These are phyloP conservation scores for Phoeniculus purpureus DNA, from an alignment of 2,797 vertebrate species.

Conservation along the genomic window DNA sequence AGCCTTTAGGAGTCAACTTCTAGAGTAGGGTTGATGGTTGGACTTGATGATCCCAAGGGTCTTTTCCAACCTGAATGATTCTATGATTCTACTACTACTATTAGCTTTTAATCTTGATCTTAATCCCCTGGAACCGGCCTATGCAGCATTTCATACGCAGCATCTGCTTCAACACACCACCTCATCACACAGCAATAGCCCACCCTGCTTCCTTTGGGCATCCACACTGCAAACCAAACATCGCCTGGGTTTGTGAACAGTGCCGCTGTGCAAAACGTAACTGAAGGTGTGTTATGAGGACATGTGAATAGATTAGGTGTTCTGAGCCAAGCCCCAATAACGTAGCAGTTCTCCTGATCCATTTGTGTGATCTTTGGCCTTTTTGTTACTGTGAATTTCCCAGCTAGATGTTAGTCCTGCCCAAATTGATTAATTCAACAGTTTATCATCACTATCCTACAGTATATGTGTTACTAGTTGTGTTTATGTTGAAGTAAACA, in stretches of 20 bases:
- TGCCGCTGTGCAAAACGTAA: constrained; percentile 39
- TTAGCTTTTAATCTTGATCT: constrained; percentile 23
- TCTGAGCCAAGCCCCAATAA: constrained; percentile 66
- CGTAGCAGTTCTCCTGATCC: constrained; percentile 77
- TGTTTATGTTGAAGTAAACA: constrained; percentile 46
- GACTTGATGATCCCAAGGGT: too few relatives aligned
- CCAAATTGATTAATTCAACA: constrained; percentile 55
- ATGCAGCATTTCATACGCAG: constrained; percentile 42
- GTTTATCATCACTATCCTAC: constrained; percentile 51
- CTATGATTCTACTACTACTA: not conserved
- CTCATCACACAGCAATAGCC: constrained; percentile 32
- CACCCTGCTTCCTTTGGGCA: constrained; percentile 56
- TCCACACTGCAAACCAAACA: constrained; percentile 39
- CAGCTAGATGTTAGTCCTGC: constrained; percentile 54
- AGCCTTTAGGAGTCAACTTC: not conserved
- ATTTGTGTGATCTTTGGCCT: constrained; percentile 80
- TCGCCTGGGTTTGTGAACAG: constrained; percentile 39
- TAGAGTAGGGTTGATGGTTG: too few relatives aligned
- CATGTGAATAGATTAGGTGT: constrained; percentile 25
- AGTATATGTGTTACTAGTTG: constrained; percentile 22
- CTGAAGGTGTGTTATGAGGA: not conserved
- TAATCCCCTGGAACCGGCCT: constrained; percentile 63
- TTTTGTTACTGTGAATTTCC: constrained; percentile 69
- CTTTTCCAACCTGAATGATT: too few relatives aligned
- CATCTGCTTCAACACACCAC: constrained; percentile 26